Conservation (phyloP, 2,113 vertebrate species). For the Apeltes quadracus region DNA sequence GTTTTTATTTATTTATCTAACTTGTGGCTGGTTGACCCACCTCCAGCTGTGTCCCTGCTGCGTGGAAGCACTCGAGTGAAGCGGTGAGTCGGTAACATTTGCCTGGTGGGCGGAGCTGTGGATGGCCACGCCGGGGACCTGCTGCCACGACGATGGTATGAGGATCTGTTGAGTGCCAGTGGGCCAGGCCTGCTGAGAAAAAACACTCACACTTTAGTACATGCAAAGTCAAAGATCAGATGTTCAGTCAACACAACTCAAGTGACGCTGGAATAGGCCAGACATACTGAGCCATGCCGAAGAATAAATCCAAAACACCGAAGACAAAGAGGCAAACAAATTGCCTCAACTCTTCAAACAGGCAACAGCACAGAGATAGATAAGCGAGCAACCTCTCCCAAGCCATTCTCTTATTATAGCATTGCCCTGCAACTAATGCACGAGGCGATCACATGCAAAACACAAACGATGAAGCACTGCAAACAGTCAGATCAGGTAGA, state of each 20-base stretch:
- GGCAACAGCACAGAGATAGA: constrained; percentile 65
- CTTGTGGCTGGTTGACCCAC: constrained; percentile 68
- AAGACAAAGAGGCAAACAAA: constrained; percentile 50
- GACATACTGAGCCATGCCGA: constrained; percentile 67
- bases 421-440: constrained; percentile 68
- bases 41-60: constrained; percentile 93
- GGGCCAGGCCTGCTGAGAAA: constrained; percentile 93
- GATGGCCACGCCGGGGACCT: constrained; percentile 93
- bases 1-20: neutral
- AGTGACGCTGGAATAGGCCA: constrained; percentile 40
- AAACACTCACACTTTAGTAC: constrained; percentile 18
- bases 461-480: constrained; percentile 55
- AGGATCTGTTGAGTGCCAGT: constrained; percentile 96
- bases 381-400: constrained; percentile 67
- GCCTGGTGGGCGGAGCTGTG: constrained; percentile 90
- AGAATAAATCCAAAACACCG: constrained; percentile 48
- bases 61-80: constrained; percentile 77
- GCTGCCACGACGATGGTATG: constrained; percentile 96
- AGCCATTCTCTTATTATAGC: constrained; percentile 71
- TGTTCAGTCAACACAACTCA: neutral
- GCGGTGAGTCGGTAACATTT: constrained; percentile 82
- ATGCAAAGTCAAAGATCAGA: neutral
- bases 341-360: constrained; percentile 46
- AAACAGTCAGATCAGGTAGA: constrained; percentile 43
- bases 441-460: constrained; percentile 71